Evolutionary conservation across 1,140 invertebrate species (phyloP).

Genomic region (Diachasma alloeum): DNA sequence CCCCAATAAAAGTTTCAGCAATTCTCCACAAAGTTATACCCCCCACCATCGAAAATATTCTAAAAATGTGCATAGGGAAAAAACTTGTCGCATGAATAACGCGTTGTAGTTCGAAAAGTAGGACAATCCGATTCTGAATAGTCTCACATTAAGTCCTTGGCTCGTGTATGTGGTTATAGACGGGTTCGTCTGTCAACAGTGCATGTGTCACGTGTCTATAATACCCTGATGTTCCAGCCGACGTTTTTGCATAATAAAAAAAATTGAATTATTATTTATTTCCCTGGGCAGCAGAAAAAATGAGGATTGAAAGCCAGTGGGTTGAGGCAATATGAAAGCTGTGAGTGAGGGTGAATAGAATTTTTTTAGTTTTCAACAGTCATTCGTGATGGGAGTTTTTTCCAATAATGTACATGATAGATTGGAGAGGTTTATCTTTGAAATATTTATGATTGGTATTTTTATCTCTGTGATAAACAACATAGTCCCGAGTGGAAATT

Average conservation of each 20-base stretch:
- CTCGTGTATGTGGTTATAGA: not conserved
- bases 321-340: too few relatives aligned
- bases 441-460: too few relatives aligned
- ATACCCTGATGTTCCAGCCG: slow-evolving; percentile 58
- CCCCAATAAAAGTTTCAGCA: not conserved
- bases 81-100: not conserved
- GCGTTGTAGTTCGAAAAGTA: slow-evolving; percentile 3
- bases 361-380: too few relatives aligned
- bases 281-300: not conserved
- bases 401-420: too few relatives aligned
- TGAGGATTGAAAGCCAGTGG: not conserved
- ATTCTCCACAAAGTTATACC: not conserved
- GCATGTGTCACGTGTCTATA: slow-evolving; percentile 45
- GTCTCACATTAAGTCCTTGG: not conserved
- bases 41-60: not conserved
- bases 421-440: too few relatives aligned
- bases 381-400: too few relatives aligned
- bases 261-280: not conserved
- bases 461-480: too few relatives aligned
- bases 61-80: not conserved
- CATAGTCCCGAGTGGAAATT: too few relatives aligned
- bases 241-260: too few relatives aligned
- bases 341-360: too few relatives aligned
- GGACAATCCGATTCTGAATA: slow-evolving; percentile 18
- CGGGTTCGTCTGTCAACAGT: not conserved